Conservation (phyloP, 2,888 invertebrate genomes). For the Allophyes oxyacanthae region DNA sequence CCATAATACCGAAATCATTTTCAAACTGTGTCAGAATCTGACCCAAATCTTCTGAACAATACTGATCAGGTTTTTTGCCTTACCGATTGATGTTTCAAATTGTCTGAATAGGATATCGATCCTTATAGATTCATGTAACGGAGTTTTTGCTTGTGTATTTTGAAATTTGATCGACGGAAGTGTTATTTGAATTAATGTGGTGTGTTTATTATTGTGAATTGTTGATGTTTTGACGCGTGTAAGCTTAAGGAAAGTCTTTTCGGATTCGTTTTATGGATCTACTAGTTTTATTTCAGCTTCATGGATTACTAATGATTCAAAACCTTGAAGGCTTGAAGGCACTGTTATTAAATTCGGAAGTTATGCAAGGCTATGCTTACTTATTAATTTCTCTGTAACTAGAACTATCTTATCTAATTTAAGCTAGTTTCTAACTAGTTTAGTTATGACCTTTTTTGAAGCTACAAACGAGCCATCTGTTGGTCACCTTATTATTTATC, state of each 20-base stretch:
- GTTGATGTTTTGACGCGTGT: constrained; percentile 22
- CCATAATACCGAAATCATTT: constrained; percentile 42
- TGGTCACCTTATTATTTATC: too few species aligned
- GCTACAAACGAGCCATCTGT: too few species aligned
- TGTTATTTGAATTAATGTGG: neutral
- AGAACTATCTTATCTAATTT: too few species aligned
- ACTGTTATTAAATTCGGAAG: too few species aligned
- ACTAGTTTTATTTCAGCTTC: too few species aligned
- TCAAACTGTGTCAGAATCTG: constrained; percentile 47
- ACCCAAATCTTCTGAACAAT: constrained; percentile 56
- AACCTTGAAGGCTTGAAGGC: too few species aligned
- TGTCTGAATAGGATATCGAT: constrained; percentile 42
- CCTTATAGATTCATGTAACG: constrained; percentile 49
- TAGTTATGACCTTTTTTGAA: too few species aligned
- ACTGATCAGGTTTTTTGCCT: constrained; percentile 53
- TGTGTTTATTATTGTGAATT: constrained; percentile 7
- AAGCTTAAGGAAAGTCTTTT: neutral
- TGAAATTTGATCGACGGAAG: constrained; percentile 29
- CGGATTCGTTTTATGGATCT: too few species aligned
- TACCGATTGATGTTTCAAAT: constrained; percentile 31
- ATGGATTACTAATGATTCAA: too few species aligned
- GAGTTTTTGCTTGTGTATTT: constrained; percentile 30
- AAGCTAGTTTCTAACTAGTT: too few species aligned
- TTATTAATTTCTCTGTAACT: too few species aligned
- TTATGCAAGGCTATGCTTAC: too few species aligned